A percentile compares a stretch with the other conserved stretches of the same genome.
These are phyloP conservation scores for Glomeris marginata DNA, from an alignment of 2,888 invertebrate genomes.

Conservation along the genomic window DNA sequence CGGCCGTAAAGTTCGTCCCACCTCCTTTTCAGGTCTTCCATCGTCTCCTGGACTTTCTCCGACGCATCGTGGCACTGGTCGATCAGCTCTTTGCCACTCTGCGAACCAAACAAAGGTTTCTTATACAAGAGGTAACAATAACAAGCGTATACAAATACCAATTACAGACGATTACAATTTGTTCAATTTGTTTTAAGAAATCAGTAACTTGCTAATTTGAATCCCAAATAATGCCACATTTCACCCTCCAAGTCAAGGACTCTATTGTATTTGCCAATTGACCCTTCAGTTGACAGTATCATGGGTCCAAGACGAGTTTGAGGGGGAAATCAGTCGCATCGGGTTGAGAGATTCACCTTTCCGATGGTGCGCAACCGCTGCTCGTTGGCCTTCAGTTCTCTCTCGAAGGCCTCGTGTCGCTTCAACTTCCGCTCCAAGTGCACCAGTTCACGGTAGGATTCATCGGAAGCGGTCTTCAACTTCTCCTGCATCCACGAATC, in stretches of 20 bases:
- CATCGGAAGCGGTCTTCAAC: constrained; percentile 75
- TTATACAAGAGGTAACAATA: too few relatives aligned
- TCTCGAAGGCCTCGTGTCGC: constrained; percentile 92
- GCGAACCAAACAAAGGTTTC: too few relatives aligned
- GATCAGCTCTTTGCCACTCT: constrained; percentile 54
- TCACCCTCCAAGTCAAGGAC: too few relatives aligned
- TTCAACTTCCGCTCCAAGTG: constrained; percentile 84
- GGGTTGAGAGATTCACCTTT: constrained; percentile 46
- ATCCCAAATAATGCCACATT: too few relatives aligned
- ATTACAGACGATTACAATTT: too few relatives aligned
- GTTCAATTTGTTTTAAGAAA: too few relatives aligned
- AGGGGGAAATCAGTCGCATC: too few relatives aligned
- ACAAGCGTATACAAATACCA: too few relatives aligned
- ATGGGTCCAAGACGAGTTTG: too few relatives aligned
- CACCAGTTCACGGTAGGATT: constrained; percentile 75
- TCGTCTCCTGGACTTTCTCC: constrained; percentile 47
- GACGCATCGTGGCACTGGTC: constrained; percentile 50
- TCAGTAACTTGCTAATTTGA: too few relatives aligned
- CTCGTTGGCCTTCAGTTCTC: constrained; percentile 87
- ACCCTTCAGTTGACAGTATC: too few relatives aligned
- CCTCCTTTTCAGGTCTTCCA: constrained; percentile 53
- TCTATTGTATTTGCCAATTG: too few relatives aligned
- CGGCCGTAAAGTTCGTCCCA: constrained; percentile 60
- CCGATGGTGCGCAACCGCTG: constrained; percentile 75
- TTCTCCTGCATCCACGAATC: constrained; percentile 85